phyloP scores from a whole-genome alignment of 2,797 vertebrate genomes.

The Setipinna tenuifilis region DNA sequence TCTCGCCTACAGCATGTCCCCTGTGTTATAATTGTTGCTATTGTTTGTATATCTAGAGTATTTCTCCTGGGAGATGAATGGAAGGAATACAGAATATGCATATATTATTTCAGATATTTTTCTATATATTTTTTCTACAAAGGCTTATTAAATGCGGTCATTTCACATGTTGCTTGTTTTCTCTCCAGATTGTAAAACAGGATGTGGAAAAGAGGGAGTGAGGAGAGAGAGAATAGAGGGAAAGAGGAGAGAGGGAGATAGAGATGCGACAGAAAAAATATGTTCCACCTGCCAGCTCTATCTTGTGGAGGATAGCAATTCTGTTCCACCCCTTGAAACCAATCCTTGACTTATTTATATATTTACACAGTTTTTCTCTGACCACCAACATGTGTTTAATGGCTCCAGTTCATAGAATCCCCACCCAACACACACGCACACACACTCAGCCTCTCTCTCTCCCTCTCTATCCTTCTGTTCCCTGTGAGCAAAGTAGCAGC shows the following conservation, averaged over 20 bases:
- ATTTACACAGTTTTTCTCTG: neutral
- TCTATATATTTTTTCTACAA: too few species aligned
- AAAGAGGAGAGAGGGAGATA: neutral
- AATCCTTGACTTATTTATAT: conserved; percentile 15
- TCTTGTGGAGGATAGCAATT: neutral
- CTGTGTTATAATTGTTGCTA: neutral
- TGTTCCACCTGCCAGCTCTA: conserved; percentile 26
- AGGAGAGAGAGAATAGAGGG: neutral
- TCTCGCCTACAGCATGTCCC: neutral
- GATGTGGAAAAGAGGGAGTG: neutral
- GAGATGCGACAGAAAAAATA: neutral
- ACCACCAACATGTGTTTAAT: conserved; percentile 8
- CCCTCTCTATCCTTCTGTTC: too few species aligned
- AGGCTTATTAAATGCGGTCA: neutral
- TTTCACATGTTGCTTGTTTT: neutral
- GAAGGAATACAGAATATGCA: neutral
- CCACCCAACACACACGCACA: too few species aligned
- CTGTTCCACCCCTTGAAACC: conserved; percentile 13
- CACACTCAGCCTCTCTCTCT: too few species aligned
- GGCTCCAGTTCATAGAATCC: neutral
- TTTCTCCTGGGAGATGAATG: neutral
- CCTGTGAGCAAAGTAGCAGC: neutral
- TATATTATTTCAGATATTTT: neutral
- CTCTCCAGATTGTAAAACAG: neutral
- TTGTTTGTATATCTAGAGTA: neutral